Evolutionary conservation across 2,888 invertebrate genomes (phyloP).

Genomic region (Blastobasis lacticolella): DNA sequence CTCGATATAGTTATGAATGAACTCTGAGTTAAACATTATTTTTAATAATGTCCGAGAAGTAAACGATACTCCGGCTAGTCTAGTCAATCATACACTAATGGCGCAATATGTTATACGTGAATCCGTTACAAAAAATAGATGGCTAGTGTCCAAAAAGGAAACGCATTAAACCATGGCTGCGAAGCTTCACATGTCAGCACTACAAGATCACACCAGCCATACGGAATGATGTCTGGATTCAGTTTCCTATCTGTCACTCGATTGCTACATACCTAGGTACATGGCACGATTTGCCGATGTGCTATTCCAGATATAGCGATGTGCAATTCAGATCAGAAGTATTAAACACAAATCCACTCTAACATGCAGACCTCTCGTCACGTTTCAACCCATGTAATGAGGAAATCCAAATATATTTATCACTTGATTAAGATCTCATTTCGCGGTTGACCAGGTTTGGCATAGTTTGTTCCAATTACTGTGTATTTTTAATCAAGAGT

Average conservation of each 20-base stretch:
- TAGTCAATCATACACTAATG: conserved; percentile 3
- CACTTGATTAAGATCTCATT: neutral
- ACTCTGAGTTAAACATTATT: conserved; percentile 12
- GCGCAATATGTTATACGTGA: neutral
- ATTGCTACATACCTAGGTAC: no score
- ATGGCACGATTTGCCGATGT: no score
- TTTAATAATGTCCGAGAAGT: neutral
- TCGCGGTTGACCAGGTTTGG: conserved; percentile 17
- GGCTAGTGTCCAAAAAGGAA: neutral
- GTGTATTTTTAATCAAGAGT: conserved; percentile 31
- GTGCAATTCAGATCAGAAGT: no score
- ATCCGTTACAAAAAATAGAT: neutral
- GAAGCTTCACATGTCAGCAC: neutral
- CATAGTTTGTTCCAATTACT: conserved; percentile 19
- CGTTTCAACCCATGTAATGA: no score
- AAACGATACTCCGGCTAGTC: neutral
- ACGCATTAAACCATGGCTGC: neutral
- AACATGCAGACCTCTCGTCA: no score
- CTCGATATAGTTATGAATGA: conserved; percentile 38
- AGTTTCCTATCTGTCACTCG: no score
- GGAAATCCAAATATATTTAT: no score
- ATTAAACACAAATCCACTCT: no score
- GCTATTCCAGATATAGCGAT: no score
- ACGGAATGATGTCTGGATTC: no score
- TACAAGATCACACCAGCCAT: no score